Evolutionary conservation across 2,797 vertebrate species (phyloP).

Genomic region (Siniperca undulata): DNA sequence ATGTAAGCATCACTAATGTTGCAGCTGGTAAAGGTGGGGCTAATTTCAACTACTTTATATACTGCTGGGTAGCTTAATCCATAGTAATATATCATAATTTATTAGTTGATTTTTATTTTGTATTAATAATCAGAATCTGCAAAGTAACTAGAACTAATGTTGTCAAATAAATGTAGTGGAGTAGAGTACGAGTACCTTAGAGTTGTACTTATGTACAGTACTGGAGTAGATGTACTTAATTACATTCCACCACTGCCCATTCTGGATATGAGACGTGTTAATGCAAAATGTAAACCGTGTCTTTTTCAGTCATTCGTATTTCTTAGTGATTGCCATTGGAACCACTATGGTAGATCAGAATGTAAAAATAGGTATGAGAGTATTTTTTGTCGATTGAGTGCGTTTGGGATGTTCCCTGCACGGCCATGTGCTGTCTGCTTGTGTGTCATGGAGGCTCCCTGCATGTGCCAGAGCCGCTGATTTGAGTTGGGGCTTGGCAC

Average conservation of each 20-base stretch:
- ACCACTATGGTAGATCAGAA: background rate
- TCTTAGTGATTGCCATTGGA: background rate
- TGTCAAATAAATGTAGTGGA: too few relatives aligned
- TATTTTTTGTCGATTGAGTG: background rate
- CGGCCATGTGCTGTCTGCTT: constrained; percentile 62
- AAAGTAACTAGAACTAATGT: background rate
- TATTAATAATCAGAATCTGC: background rate
- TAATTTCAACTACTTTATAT: background rate
- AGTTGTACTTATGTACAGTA: background rate
- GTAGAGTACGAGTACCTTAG: background rate
- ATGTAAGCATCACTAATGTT: background rate
- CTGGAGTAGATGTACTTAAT: background rate
- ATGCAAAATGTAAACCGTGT: background rate
- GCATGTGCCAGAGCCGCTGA: constrained; percentile 75
- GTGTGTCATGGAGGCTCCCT: constrained; percentile 74
- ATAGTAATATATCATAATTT: too few relatives aligned
- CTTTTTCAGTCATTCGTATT: background rate
- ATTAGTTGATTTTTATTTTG: background rate
- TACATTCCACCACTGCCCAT: background rate
- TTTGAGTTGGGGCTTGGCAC: constrained; percentile 73
- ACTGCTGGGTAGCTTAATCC: background rate
- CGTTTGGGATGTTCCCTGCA: constrained; percentile 55
- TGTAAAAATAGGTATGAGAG: background rate
- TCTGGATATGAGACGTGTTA: background rate
- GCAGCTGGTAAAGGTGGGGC: background rate